phyloP scores from a whole-genome alignment of 2,888 invertebrate species.

The Drosophila helvetica region DNA sequence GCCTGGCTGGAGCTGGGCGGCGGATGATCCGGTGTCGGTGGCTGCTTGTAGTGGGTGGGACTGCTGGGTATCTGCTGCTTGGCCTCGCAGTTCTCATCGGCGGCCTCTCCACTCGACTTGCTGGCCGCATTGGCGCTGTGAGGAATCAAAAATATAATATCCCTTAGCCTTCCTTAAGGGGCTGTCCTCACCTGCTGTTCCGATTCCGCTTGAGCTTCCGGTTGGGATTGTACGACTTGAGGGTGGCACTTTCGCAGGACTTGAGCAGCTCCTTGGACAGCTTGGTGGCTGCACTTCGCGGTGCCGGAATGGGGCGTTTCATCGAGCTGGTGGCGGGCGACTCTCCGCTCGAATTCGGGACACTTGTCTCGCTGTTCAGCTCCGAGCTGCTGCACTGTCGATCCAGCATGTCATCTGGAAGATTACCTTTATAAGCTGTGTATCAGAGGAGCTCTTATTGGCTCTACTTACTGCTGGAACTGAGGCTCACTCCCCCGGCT shows the following conservation, averaged over 20 bases:
- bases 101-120: slow-evolving; percentile 52
- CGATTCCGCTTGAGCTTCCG: slow-evolving; percentile 83
- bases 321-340: slow-evolving; percentile 71
- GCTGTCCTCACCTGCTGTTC: slow-evolving; percentile 77
- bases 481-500: slow-evolving; percentile 65
- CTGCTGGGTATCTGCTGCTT: slow-evolving; percentile 88
- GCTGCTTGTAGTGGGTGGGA: slow-evolving; percentile 95
- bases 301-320: slow-evolving; percentile 80
- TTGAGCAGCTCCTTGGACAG: slow-evolving; percentile 72
- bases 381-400: slow-evolving; percentile 74
- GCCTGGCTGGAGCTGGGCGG: slow-evolving; percentile 96
- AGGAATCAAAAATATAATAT: not conserved
- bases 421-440: not conserved
- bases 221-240: slow-evolving; percentile 83
- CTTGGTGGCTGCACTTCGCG: slow-evolving; percentile 66
- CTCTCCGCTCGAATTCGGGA: slow-evolving; percentile 73
- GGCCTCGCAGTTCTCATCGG: slow-evolving; percentile 79
- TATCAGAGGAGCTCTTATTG: not conserved
- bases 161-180: not conserved
- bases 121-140: slow-evolving; percentile 60
- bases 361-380: slow-evolving; percentile 71
- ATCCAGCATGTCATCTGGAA: slow-evolving; percentile 76
- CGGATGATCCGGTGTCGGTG: slow-evolving; percentile 97
- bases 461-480: slow-evolving; percentile 75
- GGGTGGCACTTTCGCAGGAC: slow-evolving; percentile 73